A percentile compares a stretch with the other conserved stretches of the same genome.
Evolutionary conservation across 2,888 invertebrate species (phyloP).

Genomic region (Drosophila pseudotakahashii): DNA sequence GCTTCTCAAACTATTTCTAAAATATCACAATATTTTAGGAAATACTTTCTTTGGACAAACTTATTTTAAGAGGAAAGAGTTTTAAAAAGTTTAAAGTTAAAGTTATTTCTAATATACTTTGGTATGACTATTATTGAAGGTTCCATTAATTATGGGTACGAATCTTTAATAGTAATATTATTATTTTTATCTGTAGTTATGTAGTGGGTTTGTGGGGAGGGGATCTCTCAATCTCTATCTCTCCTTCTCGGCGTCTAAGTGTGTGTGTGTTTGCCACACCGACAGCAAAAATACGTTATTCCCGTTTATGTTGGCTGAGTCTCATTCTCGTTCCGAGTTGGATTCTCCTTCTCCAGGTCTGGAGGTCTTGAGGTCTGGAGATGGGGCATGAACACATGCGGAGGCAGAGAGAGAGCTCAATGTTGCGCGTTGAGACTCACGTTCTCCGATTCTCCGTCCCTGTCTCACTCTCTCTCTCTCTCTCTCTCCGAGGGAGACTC

Average conservation of each 20-base stretch:
- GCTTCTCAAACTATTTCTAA: too few relatives aligned
- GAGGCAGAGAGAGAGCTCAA: conserved; percentile 13
- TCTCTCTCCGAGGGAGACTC: conserved; percentile 20
- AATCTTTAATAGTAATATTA: neutral
- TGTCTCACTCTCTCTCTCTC: conserved; percentile 21
- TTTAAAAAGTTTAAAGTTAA: too few relatives aligned
- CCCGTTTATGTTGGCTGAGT: conserved; percentile 72
- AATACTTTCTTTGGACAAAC: too few relatives aligned
- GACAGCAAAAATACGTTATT: conserved; percentile 79
- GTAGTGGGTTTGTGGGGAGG: conserved; percentile 19
- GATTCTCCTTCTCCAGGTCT: conserved; percentile 30
- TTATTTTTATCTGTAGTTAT: conserved; percentile 11
- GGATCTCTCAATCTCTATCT: conserved; percentile 20
- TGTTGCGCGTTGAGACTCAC: conserved; percentile 60
- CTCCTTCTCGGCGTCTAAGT: conserved; percentile 4
- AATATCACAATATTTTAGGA: too few relatives aligned
- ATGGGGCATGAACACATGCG: conserved; percentile 31
- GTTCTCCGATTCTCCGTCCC: conserved; percentile 40
- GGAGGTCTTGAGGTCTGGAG: conserved; percentile 27
- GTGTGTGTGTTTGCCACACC: conserved; percentile 64
- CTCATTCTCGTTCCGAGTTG: conserved; percentile 37
- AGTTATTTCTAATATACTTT: too few relatives aligned
- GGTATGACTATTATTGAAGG: neutral
- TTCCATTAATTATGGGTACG: neutral
- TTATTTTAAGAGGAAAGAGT: too few relatives aligned